Base-by-base conservation (phyloP, 2,888 invertebrate species). In the Gymnosoma rotundatum region DNA sequence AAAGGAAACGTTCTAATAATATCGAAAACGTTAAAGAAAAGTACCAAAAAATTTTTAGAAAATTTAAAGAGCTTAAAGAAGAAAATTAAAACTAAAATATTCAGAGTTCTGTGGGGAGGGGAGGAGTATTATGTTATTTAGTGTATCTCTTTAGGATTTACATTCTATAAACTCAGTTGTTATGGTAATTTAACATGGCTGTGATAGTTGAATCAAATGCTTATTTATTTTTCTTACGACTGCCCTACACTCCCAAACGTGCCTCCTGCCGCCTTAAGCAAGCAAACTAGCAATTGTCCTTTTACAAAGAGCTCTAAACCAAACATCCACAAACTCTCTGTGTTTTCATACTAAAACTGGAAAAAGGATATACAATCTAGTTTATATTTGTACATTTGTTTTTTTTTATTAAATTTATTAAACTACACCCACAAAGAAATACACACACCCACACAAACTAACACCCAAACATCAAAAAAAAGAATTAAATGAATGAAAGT, bases 321-420 rank as follows among this genome's bases (percentile, higher is more conserved):
- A 50, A 32, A 72, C 36, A 54, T n/a, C 54, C 42, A 69, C 10
- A 2, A n/a, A 42, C 32, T 16, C 21, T 16, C 18, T 20, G 25
- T 45, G 18, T 73, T 60, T 16, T n/a, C 16, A 60, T 61, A 61
- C 12, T 21, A 38, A 73, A 61, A 61, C 50, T 32, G 4, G 21
- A 18, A 45, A 60, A 50, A 21, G 38, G 16, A 73, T 50, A 61
- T 58, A 60, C 25, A 25, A 20, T 61, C 20, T 21, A 16, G 36
- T 72, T 61, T 45, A 18, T 32, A n/a, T 38, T 36, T 66, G 36
- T 21, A 73, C 61, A 52, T 61, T 73, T 73, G n/a, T n/a, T 50
- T 12, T 72, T 10, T 12, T 12, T 42, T 32, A 72, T 73, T 52
- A 50, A 50, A 61, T 52, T 52, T 73, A 60, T 72, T 36, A 58